A percentile compares a stretch with the other conserved stretches of the same genome.
These are phyloP conservation scores for Chaenocephalus aceratus DNA, from an alignment of 2,113 vertebrate species.

Conservation along the genomic window DNA sequence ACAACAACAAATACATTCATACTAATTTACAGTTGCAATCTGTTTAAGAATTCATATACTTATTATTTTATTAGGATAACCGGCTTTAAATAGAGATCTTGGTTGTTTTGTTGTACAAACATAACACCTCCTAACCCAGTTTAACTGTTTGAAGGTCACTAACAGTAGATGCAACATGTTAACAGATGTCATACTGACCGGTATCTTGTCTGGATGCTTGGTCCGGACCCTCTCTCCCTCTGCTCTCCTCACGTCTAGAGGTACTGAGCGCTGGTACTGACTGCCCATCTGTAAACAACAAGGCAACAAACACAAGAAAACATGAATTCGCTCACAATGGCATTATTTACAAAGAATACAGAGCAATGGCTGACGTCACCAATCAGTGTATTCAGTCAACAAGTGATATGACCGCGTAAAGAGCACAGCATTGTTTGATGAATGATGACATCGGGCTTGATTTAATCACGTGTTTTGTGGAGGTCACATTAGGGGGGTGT, in stretches of 20 bases:
- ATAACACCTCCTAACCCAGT: not conserved
- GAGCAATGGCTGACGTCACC: conserved; percentile 48
- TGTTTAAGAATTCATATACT: not conserved
- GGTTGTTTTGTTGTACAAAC: not conserved
- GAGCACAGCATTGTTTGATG: conserved; percentile 20
- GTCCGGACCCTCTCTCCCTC: conserved; percentile 86
- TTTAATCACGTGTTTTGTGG: conserved; percentile 12
- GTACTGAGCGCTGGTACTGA: conserved; percentile 84
- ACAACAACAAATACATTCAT: not conserved
- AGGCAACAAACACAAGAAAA: conserved; percentile 32
- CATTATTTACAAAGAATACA: conserved; percentile 50
- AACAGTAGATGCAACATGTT: not conserved
- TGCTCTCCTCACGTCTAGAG: conserved; percentile 84
- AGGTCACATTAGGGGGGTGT: not conserved
- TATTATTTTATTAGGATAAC: not conserved
- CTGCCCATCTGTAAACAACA: conserved; percentile 81
- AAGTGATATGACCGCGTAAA: conserved; percentile 21
- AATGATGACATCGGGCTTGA: not conserved
- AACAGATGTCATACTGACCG: conserved; percentile 70
- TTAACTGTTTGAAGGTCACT: not conserved
- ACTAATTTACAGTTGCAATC: not conserved
- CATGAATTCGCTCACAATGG: conserved; percentile 51
- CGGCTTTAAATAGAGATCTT: not conserved
- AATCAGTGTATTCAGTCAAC: conserved; percentile 28
- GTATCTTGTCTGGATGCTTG: conserved; percentile 88